Base-by-base conservation (phyloP, 1,140 invertebrate species). In the Papilio dardanus region DNA sequence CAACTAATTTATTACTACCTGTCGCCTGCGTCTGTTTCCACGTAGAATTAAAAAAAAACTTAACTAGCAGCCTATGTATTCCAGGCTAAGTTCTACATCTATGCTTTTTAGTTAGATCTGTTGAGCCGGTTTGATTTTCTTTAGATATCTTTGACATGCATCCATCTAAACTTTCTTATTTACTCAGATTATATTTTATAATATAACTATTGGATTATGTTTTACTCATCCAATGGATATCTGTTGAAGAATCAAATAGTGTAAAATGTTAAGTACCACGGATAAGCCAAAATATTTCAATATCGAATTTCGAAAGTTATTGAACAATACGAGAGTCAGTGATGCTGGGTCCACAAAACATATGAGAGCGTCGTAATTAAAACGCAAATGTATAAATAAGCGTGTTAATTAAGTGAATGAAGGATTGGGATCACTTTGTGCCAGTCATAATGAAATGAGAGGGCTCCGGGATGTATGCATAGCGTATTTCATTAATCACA, bases 351-450 rank as follows among this genome's bases (percentile, higher is more conserved):
- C 54, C 54, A 62, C 54, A 28, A 28, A 62, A 62, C 54, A 62
- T 62, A 62, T 62, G 54, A 62, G 30, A 12, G 54, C 54, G 54
- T 28, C 54, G 54, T 62, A 62, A 62, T 62, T 62, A 62, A 62
- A 62, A 62, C 54, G 54, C 54, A 62, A 62, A 62, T 62, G 54
- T 62, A 62, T 62, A 62, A 62, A 62, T 62, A 62, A 62, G 54
- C 54, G 54, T 62, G 54, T 62, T 62, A 30, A 62, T 62, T 62
- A 62, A 62, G 54, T 62, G 54, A 62, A 62, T 30, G 54, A 62
- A 62, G 54, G 54, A 62, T 62, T 62, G 54, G 54, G 54, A 62
- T 62, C 54, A 62, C 54, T 62, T 62, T 62, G 24, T 62, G 54
- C 54, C 54, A 62, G 54, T 62, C 54, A 62, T 62, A 62, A 62